phyloP scores from a whole-genome alignment of 1,140 invertebrate genomes.

The Diprion similis region DNA sequence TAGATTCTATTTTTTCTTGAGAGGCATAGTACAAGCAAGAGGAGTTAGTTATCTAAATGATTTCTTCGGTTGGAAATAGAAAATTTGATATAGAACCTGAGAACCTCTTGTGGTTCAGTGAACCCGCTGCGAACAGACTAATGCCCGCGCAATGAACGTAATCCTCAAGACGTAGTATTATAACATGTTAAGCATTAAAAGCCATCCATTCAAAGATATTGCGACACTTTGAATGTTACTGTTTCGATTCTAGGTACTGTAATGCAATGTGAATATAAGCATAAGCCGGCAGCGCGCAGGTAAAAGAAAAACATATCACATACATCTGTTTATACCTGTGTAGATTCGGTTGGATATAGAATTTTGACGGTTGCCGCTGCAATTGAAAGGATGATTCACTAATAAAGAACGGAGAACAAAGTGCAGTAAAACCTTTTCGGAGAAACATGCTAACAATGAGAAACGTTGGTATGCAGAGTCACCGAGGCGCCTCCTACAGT shows the following conservation, averaged over 20 bases:
- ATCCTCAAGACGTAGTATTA: neutral
- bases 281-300: no score
- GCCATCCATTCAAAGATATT: neutral
- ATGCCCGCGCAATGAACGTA: neutral
- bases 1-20: neutral
- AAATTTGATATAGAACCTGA: conserved; percentile 3
- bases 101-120: conserved; percentile 7
- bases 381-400: no score
- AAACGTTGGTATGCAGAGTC: no score
- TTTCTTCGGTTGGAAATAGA: conserved; percentile 3
- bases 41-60: neutral
- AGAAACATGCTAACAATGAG: no score
- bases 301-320: no score
- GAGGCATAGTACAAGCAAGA: neutral
- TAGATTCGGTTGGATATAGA: no score
- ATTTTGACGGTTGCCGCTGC: no score
- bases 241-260: neutral
- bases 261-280: neutral
- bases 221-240: neutral
- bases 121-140: neutral
- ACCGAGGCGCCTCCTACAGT: no score
- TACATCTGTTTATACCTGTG: no score
- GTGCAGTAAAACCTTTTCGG: no score
- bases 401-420: no score
- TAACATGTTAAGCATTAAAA: neutral